Conservation (phyloP, 2,888 invertebrate species). For the Lordiphosa fenestrarum region DNA sequence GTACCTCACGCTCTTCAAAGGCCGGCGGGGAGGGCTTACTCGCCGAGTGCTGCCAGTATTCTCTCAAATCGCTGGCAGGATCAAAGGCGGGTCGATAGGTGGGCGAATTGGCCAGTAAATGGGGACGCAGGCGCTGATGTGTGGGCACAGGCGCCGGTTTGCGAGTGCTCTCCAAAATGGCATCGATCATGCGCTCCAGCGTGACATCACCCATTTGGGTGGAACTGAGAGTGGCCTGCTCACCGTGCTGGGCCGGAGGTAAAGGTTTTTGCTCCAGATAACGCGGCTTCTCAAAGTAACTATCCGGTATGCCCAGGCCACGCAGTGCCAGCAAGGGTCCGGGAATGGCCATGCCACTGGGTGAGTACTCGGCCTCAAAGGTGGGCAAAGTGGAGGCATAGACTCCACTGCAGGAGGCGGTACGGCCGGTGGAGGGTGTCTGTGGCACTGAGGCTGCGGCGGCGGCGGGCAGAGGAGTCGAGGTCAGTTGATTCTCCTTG, state of each 20-base stretch:
- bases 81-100: constrained; percentile 79
- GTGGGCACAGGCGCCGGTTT: constrained; percentile 47
- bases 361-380: constrained; percentile 80
- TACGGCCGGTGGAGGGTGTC: not conserved
- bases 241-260: constrained; percentile 1
- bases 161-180: constrained; percentile 79
- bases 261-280: constrained; percentile 63
- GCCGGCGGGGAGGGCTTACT: not conserved
- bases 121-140: not conserved
- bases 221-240: constrained; percentile 64
- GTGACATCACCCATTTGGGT: constrained; percentile 79
- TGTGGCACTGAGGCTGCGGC: not conserved
- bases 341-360: constrained; percentile 71
- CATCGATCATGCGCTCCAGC: constrained; percentile 80
- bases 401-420: constrained; percentile 55
- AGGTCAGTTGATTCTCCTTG: constrained; percentile 77
- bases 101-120: constrained; percentile 54
- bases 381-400: constrained; percentile 77
- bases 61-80: constrained; percentile 79
- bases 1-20: constrained; percentile 75
- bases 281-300: constrained; percentile 79
- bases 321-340: constrained; percentile 78
- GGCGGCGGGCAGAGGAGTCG: constrained; percentile 66
- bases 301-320: constrained; percentile 79
- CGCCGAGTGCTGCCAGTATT: constrained; percentile 62